Evolutionary conservation across 2,888 invertebrate species (phyloP).

Genomic region (Molorchus minor): DNA sequence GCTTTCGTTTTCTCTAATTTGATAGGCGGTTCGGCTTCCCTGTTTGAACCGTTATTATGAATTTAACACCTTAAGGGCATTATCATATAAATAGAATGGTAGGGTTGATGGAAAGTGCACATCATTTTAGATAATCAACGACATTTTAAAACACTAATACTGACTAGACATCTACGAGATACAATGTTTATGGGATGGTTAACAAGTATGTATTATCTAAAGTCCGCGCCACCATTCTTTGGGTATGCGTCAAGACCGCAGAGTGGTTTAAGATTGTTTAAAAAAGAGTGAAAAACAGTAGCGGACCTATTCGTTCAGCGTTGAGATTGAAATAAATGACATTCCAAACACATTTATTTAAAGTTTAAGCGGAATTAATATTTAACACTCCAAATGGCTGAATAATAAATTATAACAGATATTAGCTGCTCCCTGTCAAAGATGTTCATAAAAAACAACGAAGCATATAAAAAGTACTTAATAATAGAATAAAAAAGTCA

Average conservation of each 20-base stretch:
- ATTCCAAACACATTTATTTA: too few relatives aligned
- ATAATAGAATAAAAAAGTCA: too few relatives aligned
- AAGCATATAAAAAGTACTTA: too few relatives aligned
- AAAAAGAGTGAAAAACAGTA: neutral
- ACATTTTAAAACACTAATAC: conserved; percentile 4
- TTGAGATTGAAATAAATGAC: too few relatives aligned
- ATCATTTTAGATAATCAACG: conserved; percentile 19
- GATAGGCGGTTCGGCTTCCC: conserved; percentile 30
- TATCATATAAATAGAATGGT: conserved; percentile 20
- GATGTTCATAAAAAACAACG: too few relatives aligned
- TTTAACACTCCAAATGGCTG: too few relatives aligned
- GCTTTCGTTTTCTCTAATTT: conserved; percentile 37
- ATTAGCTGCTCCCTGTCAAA: too few relatives aligned
- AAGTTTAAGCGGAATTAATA: too few relatives aligned
- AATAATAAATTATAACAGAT: too few relatives aligned
- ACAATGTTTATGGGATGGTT: neutral
- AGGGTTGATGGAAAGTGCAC: conserved; percentile 11
- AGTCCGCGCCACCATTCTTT: neutral
- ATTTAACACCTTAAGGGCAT: conserved; percentile 12
- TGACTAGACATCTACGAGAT: neutral
- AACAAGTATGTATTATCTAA: neutral
- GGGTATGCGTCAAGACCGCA: neutral
- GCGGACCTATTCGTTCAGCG: too few relatives aligned
- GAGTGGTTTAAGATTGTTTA: neutral
- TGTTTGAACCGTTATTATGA: conserved; percentile 12